phyloP scores from a whole-genome alignment of 2,113 vertebrate genomes.

The Burhinus bistriatus region DNA sequence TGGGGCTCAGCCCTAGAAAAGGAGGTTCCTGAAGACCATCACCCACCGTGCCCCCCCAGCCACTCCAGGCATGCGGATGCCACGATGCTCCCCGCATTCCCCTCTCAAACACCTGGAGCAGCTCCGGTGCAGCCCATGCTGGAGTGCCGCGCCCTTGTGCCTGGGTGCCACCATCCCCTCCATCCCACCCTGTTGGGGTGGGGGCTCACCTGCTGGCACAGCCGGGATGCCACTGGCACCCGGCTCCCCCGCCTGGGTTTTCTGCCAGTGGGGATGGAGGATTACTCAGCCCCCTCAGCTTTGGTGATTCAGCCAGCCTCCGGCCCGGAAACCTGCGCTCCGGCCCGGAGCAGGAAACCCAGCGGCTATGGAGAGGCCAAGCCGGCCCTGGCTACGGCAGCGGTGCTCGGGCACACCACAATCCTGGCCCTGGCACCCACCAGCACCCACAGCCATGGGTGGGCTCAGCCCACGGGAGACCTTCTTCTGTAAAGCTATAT shows the following conservation, averaged over 20 bases:
- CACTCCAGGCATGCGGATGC: fast-evolving
- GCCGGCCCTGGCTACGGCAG: background rate
- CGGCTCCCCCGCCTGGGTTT: background rate
- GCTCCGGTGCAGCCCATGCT: too few species aligned
- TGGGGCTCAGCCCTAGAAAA: background rate
- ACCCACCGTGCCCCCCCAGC: fast-evolving
- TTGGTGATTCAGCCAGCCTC: slow-evolving; percentile 21
- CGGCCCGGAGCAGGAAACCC: background rate
- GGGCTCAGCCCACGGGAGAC: background rate
- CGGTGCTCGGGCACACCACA: fast-evolving
- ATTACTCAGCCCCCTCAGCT: slow-evolving; percentile 5
- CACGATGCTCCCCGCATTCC: background rate
- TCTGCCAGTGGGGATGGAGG: background rate
- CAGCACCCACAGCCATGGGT: background rate
- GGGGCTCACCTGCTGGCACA: background rate
- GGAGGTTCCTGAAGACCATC: background rate
- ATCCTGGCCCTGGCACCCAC: background rate
- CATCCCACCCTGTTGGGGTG: fast-evolving
- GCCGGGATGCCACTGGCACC: fast-evolving
- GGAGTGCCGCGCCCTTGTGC: fast-evolving
- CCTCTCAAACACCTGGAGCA: background rate
- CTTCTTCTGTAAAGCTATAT: background rate
- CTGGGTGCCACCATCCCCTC: background rate
- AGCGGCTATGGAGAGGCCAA: background rate
- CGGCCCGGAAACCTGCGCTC: background rate